Base-by-base conservation (phyloP, 1,140 invertebrate species). In the Ridgeia piscesae region DNA sequence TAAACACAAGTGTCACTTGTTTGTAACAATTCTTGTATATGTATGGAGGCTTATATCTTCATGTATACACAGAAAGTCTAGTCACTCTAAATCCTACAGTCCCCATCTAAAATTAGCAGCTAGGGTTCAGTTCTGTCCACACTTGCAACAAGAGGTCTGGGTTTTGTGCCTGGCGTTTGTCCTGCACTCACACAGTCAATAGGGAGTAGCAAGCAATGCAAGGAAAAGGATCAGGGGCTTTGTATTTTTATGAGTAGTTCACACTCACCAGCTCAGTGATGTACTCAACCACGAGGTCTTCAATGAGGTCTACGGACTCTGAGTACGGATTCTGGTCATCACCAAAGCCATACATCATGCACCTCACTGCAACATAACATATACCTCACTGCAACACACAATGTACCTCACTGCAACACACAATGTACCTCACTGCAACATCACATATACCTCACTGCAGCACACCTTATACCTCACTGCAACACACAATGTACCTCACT, bases 261-360 rank as follows among this genome's bases (percentile, higher is more conserved):
- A 31, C 33, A 94, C 96, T 95, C 96, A 98, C 98, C 96, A 98
- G 99, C 97, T 99, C 98, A 6, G 98, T 98, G 34, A 99, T 99
- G 96, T 99, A 99, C 96, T 99, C 98, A 93, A 99, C 98, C 0
- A 99, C 99, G 35, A 99, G 96, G 96, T 99, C 99, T 96, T 99
- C 99, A 27, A 99, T 96, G 88, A 99, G 97, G 95, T 99, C 99
- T 0, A 99, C 99, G 95, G 98, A 99, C 96, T 99, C 99, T 35
- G 99, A 99, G 94, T 99, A 99, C 0, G 99, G 99, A 97, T 99
- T 99, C 95, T 99, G 98, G 96, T 99, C 99, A 96, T 99, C 99
- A n/a, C 99, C 99, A 97, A 99, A 99, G 0, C 99, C 99, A 96
- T 99, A 99, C 98, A 99, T 99, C 99, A 99, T 99, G 94, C 99